Evolutionary conservation across 2,113 vertebrate species (phyloP), one percentile per base, ranked within the genome.

Genomic region (Nannobrachium achirus): DNA sequence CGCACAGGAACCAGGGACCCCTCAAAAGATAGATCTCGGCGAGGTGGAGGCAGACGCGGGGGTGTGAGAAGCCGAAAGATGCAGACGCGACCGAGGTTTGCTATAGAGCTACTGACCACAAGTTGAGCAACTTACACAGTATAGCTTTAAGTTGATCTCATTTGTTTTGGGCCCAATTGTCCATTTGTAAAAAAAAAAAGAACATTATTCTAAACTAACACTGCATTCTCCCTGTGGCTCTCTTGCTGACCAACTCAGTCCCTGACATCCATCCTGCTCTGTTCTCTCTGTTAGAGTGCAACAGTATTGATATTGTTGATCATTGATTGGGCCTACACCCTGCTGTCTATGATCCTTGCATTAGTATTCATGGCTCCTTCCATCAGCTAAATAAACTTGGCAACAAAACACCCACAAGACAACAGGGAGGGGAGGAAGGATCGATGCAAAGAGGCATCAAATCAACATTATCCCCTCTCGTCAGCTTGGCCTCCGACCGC

Each of bases 311-410:
- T 94, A 93, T 88, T 69, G 69, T 50, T 74, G 33, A 90, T 88
- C 91, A 97, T 95, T 87, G 95, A 97, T 93, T 87, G n/a, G 88
- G 92, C 93, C 94, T 91, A 93, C 94, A 93, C 93, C 83, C 88
- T 93, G 93, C 93, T 87, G 25, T 33, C 25, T 94, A 97, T 96
- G 95, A 98, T 96, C 94, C 93, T 93, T 90, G 94, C 95, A 97
- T 98, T 97, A 98, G 93, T 97, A 98, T 98, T 99, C 96, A 97
- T 98, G 95, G 95, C 95, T 95, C 90, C 86, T 33, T 93, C 94
- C 90, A 93, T 95, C 93, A 93, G 93, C 95, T 95, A 96, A 95
- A 97, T 96, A 98, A 96, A 97, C 96, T 95, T 95, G 93, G 94
- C 93, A 94, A 95, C 93, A 94, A 76, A 88, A 88, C 86, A 86